These are phyloP conservation scores for Camponotus fellah DNA, from an alignment of 2,888 invertebrate genomes.

Conservation along the genomic window DNA sequence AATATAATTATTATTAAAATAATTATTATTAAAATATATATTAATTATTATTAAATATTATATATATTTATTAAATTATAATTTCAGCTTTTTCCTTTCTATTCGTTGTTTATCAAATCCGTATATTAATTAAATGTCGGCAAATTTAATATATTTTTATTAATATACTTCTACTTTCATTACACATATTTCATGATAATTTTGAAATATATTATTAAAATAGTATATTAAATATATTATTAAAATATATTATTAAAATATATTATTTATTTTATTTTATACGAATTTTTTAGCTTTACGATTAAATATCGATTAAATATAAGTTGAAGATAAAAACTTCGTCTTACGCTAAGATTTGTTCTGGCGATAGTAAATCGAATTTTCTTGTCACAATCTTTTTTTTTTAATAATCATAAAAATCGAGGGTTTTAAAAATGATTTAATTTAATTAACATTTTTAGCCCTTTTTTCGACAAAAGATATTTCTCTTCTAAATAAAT, in stretches of 20 bases:
- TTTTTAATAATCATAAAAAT: not conserved
- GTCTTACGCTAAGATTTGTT: slow-evolving; percentile 22
- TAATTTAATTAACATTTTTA: not conserved
- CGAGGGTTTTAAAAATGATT: not conserved
- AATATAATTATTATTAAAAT: too few relatives aligned
- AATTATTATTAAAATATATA: too few relatives aligned
- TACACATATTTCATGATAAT: not conserved
- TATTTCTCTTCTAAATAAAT: slow-evolving; percentile 1
- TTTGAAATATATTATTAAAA: not conserved
- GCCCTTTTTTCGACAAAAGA: not conserved
- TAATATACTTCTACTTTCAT: too few relatives aligned
- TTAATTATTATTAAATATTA: too few relatives aligned
- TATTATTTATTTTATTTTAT: not conserved
- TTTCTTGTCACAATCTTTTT: not conserved
- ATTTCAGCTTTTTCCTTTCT: not conserved
- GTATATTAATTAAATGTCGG: not conserved
- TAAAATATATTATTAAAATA: not conserved
- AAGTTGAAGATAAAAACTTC: not conserved
- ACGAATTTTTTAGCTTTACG: not conserved
- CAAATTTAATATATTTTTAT: not conserved
- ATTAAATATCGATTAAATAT: not conserved
- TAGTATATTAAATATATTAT: too few relatives aligned
- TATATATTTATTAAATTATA: too few relatives aligned
- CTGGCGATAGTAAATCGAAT: not conserved
- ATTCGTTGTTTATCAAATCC: not conserved